These are phyloP conservation scores for Sebastes melanostomus DNA, from an alignment of 2,797 vertebrate species.

Conservation along the genomic window DNA sequence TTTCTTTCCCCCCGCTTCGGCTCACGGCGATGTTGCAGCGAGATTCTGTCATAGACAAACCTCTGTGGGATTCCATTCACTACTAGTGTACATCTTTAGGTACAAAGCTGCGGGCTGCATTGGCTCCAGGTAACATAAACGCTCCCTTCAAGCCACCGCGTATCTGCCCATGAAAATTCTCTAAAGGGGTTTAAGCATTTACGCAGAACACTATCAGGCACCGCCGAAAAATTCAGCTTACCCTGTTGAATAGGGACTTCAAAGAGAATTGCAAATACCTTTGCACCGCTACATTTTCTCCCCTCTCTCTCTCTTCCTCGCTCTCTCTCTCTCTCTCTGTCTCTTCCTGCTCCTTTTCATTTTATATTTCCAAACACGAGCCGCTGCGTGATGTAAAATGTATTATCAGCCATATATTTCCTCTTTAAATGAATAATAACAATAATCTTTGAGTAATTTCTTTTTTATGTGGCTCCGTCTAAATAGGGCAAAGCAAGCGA, in stretches of 20 bases:
- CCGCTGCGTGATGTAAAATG: slow-evolving; percentile 78
- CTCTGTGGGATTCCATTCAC: slow-evolving; percentile 94
- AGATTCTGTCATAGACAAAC: slow-evolving; percentile 94
- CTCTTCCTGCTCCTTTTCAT: slow-evolving; percentile 75
- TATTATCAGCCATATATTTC: slow-evolving; percentile 81
- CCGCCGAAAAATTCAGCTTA: slow-evolving; percentile 96
- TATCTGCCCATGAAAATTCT: slow-evolving; percentile 98
- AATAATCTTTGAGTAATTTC: slow-evolving; percentile 83
- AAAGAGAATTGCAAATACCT: slow-evolving; percentile 98
- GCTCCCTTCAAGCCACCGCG: slow-evolving; percentile 89
- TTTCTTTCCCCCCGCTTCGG: slow-evolving; percentile 9
- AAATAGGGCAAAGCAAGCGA: slow-evolving; percentile 70
- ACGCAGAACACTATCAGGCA: slow-evolving; percentile 97
- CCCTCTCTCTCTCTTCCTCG: slow-evolving; percentile 34
- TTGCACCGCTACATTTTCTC: slow-evolving; percentile 84
- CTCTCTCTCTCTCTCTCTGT: slow-evolving; percentile 19
- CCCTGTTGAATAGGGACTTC: slow-evolving; percentile 97
- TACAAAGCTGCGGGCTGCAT: slow-evolving; percentile 87
- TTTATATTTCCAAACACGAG: slow-evolving; percentile 78
- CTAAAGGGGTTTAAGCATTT: slow-evolving; percentile 99
- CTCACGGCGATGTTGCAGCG: slow-evolving; percentile 85
- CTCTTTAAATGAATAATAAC: slow-evolving; percentile 85
- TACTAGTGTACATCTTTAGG: slow-evolving; percentile 90
- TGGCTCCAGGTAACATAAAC: slow-evolving; percentile 94
- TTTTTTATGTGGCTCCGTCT: slow-evolving; percentile 66